Evolutionary conservation across 2,888 invertebrate genomes (phyloP), one percentile per base, ranked within the genome.

Genomic region (Apamea anceps): DNA sequence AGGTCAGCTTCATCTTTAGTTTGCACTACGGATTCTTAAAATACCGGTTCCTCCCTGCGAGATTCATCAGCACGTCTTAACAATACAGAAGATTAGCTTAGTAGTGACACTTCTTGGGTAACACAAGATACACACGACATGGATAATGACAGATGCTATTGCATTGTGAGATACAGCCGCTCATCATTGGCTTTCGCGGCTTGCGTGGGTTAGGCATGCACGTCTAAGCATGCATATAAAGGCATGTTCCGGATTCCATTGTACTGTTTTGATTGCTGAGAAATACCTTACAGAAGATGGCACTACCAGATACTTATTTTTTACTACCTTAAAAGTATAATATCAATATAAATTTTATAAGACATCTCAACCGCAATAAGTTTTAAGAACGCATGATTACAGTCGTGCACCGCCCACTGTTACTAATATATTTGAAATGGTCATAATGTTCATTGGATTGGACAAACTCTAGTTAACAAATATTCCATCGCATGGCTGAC

Each of bases 401-500:
- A 73, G 82, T 81, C 81, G 79, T 85, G n/a, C 88, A 85, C 91
- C 92, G 88, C 92, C 87, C 87, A 90, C 91, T 91, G 92, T 89
- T 90, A 90, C 86, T 88, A 89, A 92, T 90, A 88, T 88, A 89
- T 90, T 89, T 89, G 85, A 91, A 90, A 91, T 87, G 81, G 77
- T 82, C 87, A 89, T 91, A 90, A 92, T 87, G 87, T 86, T 88
- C 87, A 91, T 92, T 91, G 89, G 90, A 88, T 82, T 88, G 89
- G 87, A 90, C 87, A 87, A 90, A 91, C 88, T 90, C 89, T 91
- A 91, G 88, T 89, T 90, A 90, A 91, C 91, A 91, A 90, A 92
- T 91, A 92, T 89, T 85, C 87, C 86, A 87, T 89, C 91, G 91
- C 90, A 90, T 91, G 90, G 90, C 91, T 93, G 90, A 90, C 92